Evolutionary conservation across 2,113 vertebrate genomes (phyloP).

Genomic region (Pogonocichla stellata): DNA sequence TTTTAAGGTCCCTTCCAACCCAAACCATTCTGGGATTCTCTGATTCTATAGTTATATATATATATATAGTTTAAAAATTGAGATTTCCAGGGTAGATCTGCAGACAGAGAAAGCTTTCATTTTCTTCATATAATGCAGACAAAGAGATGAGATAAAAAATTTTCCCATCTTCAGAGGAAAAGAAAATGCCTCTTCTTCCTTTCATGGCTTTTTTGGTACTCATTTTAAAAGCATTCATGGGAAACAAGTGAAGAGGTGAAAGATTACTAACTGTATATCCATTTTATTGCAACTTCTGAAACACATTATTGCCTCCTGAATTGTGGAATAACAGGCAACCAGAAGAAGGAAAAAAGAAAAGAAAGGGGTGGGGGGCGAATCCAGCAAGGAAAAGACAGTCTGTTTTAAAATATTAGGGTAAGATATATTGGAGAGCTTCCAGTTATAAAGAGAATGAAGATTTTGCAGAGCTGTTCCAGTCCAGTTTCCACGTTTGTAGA

Average conservation of each 20-base stretch:
- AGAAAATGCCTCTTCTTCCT: background rate
- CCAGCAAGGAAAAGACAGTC: background rate
- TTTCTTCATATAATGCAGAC: background rate
- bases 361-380: accelerated
- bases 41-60: background rate
- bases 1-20: background rate
- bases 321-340: background rate
- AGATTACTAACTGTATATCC: background rate
- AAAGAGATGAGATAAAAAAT: background rate
- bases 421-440: background rate
- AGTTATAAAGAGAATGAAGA: background rate
- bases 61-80: background rate
- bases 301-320: background rate
- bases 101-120: background rate
- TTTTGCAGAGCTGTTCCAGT: background rate
- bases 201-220: background rate
- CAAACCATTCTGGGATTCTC: background rate
- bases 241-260: background rate
- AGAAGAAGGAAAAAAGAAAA: background rate
- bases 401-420: background rate
- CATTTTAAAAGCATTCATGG: background rate
- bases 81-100: background rate
- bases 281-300: background rate
- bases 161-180: background rate
- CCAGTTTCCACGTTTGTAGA: background rate